Conservation (phyloP, 2,888 invertebrate genomes). For the Dimorphilus gyrociliatus region DNA sequence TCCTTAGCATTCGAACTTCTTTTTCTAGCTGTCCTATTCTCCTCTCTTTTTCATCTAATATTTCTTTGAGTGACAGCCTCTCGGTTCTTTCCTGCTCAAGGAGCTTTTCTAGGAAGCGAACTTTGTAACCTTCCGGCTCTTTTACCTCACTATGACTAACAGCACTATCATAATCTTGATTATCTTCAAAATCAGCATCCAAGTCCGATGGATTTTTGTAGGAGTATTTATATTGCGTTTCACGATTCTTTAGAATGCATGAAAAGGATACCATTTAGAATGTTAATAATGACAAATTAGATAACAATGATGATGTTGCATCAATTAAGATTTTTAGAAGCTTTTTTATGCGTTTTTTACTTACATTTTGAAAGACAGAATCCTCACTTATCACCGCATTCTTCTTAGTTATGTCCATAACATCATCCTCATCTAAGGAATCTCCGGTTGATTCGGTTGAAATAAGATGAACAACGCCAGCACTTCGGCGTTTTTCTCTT, state of each 20-base stretch:
- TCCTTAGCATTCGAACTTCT: conserved; percentile 20
- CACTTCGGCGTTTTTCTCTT: conserved; percentile 45
- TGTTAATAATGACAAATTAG: too few species aligned
- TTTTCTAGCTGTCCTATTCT: conserved; percentile 26
- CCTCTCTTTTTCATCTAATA: conserved; percentile 25
- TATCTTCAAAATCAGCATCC: conserved; percentile 47
- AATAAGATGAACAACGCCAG: conserved; percentile 47
- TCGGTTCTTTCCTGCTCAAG: conserved; percentile 27
- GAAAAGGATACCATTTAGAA: too few species aligned
- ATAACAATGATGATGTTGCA: too few species aligned
- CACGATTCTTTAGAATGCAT: too few species aligned
- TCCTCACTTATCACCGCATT: too few species aligned
- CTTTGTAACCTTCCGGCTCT: not conserved
- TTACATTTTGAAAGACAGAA: too few species aligned
- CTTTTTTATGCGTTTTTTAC: too few species aligned
- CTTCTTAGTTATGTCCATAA: too few species aligned
- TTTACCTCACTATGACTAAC: conserved; percentile 41
- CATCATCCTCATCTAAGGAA: too few species aligned
- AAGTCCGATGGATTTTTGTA: conserved; percentile 46
- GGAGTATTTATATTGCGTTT: too few species aligned
- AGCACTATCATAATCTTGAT: conserved; percentile 42
- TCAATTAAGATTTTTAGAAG: too few species aligned
- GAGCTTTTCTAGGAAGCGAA: conserved; percentile 11
- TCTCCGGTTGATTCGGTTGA: too few species aligned
- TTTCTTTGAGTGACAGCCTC: conserved; percentile 20